Base-by-base conservation (phyloP, 1,140 invertebrate species). In the Brachionus sp. region DNA sequence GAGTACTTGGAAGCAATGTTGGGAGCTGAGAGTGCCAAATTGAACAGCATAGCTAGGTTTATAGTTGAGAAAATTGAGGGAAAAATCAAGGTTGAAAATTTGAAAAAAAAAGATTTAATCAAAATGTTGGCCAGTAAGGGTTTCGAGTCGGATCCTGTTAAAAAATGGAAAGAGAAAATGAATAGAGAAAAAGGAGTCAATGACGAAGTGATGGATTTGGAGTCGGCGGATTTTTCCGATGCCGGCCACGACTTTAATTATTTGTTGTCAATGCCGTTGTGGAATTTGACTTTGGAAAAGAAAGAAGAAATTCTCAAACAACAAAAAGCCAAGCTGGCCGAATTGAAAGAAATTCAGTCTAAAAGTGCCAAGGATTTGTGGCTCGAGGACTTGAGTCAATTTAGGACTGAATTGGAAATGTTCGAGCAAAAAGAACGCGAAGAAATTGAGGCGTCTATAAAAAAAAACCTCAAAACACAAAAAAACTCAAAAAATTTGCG, bases 11-110 rank as follows among this genome's bases (percentile, higher is more conserved):
- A 95, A 84, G 97, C 96, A 1, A 93, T 94, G 87, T 86, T 99
- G 16, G 91, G 93, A 85, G 96, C 97, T 0, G 96, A 99, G 88
- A 92, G 94, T 0, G 90, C 92, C 19, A 95, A 94, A 87, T 90
- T 99, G 0, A 93, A 92, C 29, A 97, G 98, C 89, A 95, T 98
- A 88, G 95, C 95, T 0, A 86, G 91, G 50, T 99, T 99, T 88
- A 99, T 99, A 85, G 86, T 96, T 13, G 97, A 99, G 87, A 99
- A 99, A 87, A 98, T 97, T 86, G 94, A 96, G 85, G 93, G 94
- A 16, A 93, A 92, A 64, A 88, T 99, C 7, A 91, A 93, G 85
- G 50, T 84, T 97, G 90, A 99, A 95, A 99, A 98, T 88, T 96
- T 97, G 88, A 92, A 94, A 75, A 96, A 95, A 87, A 92, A 91